A percentile compares a stretch with the other conserved stretches of the same genome.
Evolutionary conservation across 2,888 invertebrate genomes (phyloP).

Genomic region (Nephrotoma guestfalica): DNA sequence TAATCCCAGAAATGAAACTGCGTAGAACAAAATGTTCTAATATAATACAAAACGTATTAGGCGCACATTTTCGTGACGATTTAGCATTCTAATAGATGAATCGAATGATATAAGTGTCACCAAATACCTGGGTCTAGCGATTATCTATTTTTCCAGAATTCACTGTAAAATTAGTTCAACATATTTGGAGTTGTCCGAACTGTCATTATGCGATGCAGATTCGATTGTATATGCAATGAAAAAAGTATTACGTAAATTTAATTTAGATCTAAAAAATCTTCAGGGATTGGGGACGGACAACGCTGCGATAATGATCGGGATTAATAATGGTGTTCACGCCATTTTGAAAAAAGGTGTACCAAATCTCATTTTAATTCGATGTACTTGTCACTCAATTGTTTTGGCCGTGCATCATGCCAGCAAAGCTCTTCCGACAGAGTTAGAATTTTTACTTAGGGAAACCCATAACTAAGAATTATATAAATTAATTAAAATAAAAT

Average conservation of each 20-base stretch:
- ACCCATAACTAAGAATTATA: conserved; percentile 13
- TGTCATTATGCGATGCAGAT: background rate
- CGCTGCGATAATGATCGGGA: background rate
- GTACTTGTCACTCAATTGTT: background rate
- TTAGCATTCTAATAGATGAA: conserved; percentile 5
- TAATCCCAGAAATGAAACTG: background rate
- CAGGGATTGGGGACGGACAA: conserved; percentile 5
- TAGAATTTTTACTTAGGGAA: conserved; percentile 11
- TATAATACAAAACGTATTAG: conserved; percentile 5
- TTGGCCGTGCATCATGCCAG: background rate
- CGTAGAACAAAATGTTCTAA: conserved; percentile 8
- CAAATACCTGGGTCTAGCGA: background rate
- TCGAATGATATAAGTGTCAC: background rate
- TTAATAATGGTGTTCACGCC: background rate
- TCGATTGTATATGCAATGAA: background rate
- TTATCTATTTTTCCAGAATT: conserved; percentile 1
- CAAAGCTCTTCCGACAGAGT: background rate
- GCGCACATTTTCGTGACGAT: background rate
- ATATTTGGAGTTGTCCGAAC: background rate
- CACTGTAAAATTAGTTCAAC: background rate
- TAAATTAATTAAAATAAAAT: conserved; percentile 14
- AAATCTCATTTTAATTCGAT: background rate
- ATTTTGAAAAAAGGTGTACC: background rate
- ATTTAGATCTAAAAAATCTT: background rate
- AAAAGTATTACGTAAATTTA: background rate